A percentile compares a stretch with the other conserved stretches of the same genome.
Evolutionary conservation across 1,140 invertebrate genomes (phyloP).

Genomic region (Trachymyrmex septentrionalis): DNA sequence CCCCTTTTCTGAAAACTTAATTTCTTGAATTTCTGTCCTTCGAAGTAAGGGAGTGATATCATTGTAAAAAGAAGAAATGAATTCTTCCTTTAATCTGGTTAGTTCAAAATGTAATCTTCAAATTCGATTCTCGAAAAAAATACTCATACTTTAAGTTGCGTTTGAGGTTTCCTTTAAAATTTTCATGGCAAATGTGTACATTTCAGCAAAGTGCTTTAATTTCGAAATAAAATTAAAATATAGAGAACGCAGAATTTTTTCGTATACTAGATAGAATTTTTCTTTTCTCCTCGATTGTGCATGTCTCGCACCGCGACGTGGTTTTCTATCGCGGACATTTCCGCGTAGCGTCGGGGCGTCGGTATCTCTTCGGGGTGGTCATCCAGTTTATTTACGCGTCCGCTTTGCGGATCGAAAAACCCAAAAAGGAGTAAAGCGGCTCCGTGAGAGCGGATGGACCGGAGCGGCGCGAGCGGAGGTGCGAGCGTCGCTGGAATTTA

Average conservation of each 20-base stretch:
- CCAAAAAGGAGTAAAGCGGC: slow-evolving; percentile 64
- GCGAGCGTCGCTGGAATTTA: slow-evolving; percentile 80
- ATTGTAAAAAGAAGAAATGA: not conserved
- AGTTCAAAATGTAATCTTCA: not conserved
- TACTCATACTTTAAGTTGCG: not conserved
- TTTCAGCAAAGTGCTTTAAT: not conserved
- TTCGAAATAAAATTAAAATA: not conserved
- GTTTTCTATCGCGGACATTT: slow-evolving; percentile 12
- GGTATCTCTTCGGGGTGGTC: slow-evolving; percentile 58
- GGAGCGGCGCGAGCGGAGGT: slow-evolving; percentile 55
- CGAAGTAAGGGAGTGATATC: no score
- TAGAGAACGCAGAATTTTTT: not conserved
- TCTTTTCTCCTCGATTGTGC: not conserved
- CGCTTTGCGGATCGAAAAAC: slow-evolving; percentile 70
- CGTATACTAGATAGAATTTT: not conserved
- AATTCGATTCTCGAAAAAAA: not conserved
- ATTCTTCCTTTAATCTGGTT: not conserved
- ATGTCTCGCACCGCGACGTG: slow-evolving; percentile 10
- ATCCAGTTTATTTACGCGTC: slow-evolving; percentile 69
- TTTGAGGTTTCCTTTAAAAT: not conserved
- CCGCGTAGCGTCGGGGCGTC: not conserved
- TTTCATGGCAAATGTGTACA: not conserved
- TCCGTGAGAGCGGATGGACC: slow-evolving; percentile 59
- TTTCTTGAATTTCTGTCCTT: no score
- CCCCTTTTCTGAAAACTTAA: no score